phyloP scores from a whole-genome alignment of 2,888 invertebrate genomes.

The Teleogryllus oceanicus region DNA sequence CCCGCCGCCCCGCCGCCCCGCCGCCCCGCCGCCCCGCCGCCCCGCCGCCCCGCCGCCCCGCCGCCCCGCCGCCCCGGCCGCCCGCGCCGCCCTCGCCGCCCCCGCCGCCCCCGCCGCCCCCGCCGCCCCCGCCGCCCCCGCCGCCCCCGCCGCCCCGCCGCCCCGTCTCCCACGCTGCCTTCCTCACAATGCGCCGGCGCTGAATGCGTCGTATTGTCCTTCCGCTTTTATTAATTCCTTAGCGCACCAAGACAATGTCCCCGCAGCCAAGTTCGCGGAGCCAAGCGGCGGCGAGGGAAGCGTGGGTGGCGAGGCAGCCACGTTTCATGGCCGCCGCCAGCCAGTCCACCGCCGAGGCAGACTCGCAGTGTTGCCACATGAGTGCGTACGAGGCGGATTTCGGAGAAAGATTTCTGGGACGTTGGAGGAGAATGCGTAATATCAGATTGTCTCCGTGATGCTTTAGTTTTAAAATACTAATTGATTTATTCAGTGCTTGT shows the following conservation, averaged over 20 bases:
- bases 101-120: too few species aligned
- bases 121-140: too few species aligned
- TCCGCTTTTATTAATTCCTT: conserved; percentile 11
- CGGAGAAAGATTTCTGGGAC: too few species aligned
- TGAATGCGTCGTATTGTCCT: conserved; percentile 9
- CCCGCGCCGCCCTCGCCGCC: too few species aligned
- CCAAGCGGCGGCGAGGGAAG: not conserved
- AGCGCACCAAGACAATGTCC: conserved; percentile 9
- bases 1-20: too few species aligned
- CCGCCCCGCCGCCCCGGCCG: not conserved
- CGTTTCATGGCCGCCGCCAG: not conserved
- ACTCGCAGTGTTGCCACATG: not conserved
- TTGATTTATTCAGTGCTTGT: too few species aligned
- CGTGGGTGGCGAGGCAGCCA: not conserved
- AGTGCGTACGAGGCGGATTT: too few species aligned
- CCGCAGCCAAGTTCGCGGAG: conserved; percentile 2
- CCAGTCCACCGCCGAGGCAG: not conserved
- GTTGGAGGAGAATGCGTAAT: too few species aligned
- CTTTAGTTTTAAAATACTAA: too few species aligned
- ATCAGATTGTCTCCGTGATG: too few species aligned
- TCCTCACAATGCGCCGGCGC: not conserved
- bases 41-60: not conserved
- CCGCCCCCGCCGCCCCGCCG: too few species aligned
- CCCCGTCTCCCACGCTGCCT: not conserved
- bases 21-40: too few species aligned